These are phyloP conservation scores for Coenonympha arcania DNA, from an alignment of 2,888 invertebrate genomes.

Conservation along the genomic window DNA sequence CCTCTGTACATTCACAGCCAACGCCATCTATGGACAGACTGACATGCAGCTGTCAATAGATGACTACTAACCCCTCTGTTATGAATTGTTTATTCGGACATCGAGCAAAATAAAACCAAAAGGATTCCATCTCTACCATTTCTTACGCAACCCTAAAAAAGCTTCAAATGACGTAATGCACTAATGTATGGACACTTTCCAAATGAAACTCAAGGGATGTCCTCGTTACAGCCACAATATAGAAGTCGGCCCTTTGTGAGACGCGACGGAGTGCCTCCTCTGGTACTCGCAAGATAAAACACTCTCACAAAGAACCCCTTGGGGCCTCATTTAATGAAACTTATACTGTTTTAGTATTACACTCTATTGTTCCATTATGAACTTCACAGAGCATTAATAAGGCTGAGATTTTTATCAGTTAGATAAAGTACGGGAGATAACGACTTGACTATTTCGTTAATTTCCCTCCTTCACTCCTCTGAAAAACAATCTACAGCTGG, in stretches of 20 bases:
- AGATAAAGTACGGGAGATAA: not conserved
- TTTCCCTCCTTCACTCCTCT: too few species aligned
- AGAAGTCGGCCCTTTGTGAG: not conserved
- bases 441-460: too few species aligned
- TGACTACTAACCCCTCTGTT: too few species aligned
- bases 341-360: constrained; percentile 2
- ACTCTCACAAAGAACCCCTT: constrained; percentile 17
- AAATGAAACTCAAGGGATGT: not conserved
- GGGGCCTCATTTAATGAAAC: not conserved
- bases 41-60: too few species aligned
- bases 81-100: too few species aligned
- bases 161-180: not conserved
- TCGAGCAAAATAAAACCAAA: too few species aligned
- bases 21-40: too few species aligned
- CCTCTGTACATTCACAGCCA: too few species aligned
- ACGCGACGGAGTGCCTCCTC: not conserved
- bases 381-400: not conserved
- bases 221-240: not conserved
- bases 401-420: not conserved
- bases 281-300: not conserved
- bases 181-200: not conserved
- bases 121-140: not conserved
- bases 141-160: not conserved
- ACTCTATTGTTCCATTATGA: not conserved
- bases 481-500: too few species aligned